A percentile compares a stretch with the other conserved stretches of the same genome.
These are phyloP conservation scores for Chloroceryle aenea DNA, from an alignment of 2,113 vertebrate genomes.

Conservation along the genomic window DNA sequence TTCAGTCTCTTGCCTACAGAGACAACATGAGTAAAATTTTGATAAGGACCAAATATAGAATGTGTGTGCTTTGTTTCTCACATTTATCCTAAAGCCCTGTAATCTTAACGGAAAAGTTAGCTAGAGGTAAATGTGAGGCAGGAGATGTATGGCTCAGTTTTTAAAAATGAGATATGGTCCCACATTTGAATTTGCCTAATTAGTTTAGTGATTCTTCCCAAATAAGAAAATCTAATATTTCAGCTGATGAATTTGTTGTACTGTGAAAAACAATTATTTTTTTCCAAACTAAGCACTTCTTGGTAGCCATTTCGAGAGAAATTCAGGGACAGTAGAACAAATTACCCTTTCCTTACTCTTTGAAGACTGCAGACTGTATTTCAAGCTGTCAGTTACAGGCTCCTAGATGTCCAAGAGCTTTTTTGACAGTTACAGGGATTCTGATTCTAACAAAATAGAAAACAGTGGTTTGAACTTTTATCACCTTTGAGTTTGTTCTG, in stretches of 20 bases:
- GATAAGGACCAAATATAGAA: background rate
- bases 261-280: background rate
- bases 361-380: background rate
- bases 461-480: background rate
- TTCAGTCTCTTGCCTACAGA: background rate
- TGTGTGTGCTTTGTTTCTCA: background rate
- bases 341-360: background rate
- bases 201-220: background rate
- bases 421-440: background rate
- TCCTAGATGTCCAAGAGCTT: background rate
- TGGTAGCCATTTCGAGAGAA: background rate
- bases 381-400: background rate
- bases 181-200: background rate
- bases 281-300: background rate
- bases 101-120: background rate
- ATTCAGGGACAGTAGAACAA: background rate
- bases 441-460: background rate
- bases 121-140: background rate
- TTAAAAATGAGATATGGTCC: background rate
- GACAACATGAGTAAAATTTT: background rate
- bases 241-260: background rate
- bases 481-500: background rate
- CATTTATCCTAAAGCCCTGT: background rate
- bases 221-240: background rate
- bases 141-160: background rate